Conservation (phyloP, 2,888 invertebrate species). For the Megaustenia siamemsis region DNA sequence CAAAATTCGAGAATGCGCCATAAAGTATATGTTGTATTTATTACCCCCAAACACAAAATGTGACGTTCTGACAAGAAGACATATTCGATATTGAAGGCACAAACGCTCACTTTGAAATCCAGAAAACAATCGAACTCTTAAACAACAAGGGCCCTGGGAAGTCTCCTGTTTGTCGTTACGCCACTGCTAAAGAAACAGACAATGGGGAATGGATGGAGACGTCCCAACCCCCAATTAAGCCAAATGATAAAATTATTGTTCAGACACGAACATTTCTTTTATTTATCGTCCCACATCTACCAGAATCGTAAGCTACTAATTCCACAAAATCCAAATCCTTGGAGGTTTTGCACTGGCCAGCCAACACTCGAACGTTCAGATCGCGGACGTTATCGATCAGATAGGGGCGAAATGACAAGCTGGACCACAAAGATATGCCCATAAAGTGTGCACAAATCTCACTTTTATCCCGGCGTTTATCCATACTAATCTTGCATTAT, state of each 20-base stretch:
- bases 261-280: background rate
- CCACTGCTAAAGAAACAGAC: no score
- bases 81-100: no score
- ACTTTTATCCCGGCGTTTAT: background rate
- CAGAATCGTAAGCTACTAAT: background rate
- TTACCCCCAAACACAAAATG: no score
- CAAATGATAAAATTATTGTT: background rate
- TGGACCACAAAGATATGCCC: background rate
- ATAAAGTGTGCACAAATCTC: constrained; percentile 34
- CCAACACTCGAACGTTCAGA: background rate
- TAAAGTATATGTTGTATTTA: no score
- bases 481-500: no score
- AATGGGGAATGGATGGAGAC: no score
- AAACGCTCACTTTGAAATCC: no score
- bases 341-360: background rate
- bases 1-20: no score
- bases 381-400: constrained; percentile 3
- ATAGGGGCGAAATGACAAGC: constrained; percentile 32
- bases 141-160: no score
- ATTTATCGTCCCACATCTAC: background rate
- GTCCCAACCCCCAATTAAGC: background rate
- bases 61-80: no score
- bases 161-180: no score
- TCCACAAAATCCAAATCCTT: background rate
- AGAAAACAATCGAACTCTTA: no score